A percentile compares a stretch with the other conserved stretches of the same genome.
Conservation (phyloP, 2,797 vertebrate species). For the Cottoperca gobio region DNA sequence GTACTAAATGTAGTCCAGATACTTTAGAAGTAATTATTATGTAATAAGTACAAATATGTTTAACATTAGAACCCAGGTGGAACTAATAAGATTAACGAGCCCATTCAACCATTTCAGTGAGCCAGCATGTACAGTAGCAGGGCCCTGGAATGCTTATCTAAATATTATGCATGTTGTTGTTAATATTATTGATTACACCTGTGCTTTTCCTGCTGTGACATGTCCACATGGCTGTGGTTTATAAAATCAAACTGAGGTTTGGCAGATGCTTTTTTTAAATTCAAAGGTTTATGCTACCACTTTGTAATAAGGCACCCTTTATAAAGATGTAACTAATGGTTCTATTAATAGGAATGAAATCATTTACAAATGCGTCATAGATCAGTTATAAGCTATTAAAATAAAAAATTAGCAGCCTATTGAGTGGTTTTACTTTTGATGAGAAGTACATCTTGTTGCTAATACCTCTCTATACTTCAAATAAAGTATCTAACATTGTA, state of each 20-base stretch:
- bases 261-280: background rate
- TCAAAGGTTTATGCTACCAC: background rate
- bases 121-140: conserved; percentile 1
- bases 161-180: background rate
- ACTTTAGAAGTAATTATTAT: too few species aligned
- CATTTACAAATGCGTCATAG: background rate
- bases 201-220: background rate
- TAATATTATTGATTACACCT: background rate
- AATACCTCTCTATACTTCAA: background rate
- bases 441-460: background rate
- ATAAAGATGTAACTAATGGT: background rate
- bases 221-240: background rate
- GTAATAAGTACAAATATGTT: too few species aligned
- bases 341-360: background rate
- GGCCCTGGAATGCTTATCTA: background rate
- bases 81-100: background rate
- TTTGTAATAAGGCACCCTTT: background rate
- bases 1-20: too few species aligned
- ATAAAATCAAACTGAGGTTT: background rate
- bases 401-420: background rate
- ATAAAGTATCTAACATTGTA: background rate
- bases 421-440: background rate
- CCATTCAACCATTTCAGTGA: background rate
- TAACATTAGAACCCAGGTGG: background rate
- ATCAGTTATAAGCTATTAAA: background rate